Percentiles rank a stretch among this genome's conserved stretches.
These are phyloP conservation scores for Cebidichthys violaceus DNA, from an alignment of 2,113 vertebrate species.

Conservation along the genomic window DNA sequence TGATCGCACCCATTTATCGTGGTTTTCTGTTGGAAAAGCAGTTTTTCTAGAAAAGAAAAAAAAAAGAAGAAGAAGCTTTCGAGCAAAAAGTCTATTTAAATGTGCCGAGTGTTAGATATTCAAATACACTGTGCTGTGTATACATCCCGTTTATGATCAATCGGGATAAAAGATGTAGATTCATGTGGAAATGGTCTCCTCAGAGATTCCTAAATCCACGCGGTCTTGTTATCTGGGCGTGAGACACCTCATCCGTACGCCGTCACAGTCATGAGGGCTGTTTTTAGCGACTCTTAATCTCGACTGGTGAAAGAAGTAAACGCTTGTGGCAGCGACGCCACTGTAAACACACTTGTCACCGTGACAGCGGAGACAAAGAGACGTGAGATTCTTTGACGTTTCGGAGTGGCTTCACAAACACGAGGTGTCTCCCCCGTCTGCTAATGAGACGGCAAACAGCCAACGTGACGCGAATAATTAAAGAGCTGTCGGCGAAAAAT, in stretches of 20 bases:
- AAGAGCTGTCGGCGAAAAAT: constrained; percentile 27
- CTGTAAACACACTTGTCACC: constrained; percentile 65
- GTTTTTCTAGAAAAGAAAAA: too few species aligned
- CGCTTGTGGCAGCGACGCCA: constrained; percentile 11
- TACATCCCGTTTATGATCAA: neutral
- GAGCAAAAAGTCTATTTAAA: constrained; percentile 4
- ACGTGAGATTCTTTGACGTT: constrained; percentile 47
- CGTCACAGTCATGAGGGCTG: neutral
- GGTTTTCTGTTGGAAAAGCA: constrained; percentile 17
- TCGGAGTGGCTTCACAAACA: constrained; percentile 57
- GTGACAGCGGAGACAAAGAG: constrained; percentile 60
- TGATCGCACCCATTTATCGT: neutral
- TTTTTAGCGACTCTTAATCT: constrained; percentile 41
- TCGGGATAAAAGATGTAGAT: neutral
- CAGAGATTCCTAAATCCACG: constrained; percentile 14
- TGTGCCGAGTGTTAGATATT: constrained; percentile 24
- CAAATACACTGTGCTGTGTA: constrained; percentile 14
- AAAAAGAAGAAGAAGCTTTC: neutral
- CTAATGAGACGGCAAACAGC: constrained; percentile 67
- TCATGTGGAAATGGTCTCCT: neutral
- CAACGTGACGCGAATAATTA: constrained; percentile 43
- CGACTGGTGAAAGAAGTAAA: constrained; percentile 28
- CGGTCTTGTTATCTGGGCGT: constrained; percentile 7
- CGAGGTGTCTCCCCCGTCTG: constrained; percentile 52
- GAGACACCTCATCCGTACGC: constrained; percentile 17